Conservation (phyloP, 2,888 invertebrate genomes). For the Argyresthia albistria region DNA sequence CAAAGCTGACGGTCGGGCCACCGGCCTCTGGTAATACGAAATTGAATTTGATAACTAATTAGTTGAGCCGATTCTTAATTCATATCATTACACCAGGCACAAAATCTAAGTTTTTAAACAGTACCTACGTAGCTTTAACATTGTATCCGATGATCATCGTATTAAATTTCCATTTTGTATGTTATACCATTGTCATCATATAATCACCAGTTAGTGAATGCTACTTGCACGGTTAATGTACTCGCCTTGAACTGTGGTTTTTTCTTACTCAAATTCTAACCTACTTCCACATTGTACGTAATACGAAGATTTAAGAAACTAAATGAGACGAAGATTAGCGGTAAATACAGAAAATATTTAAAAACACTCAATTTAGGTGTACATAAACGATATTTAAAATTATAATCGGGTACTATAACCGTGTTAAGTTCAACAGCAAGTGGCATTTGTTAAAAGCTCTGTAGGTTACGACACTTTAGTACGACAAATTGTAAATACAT, state of each 20-base stretch:
- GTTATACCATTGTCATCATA: conserved; percentile 37
- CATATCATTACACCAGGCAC: conserved; percentile 21
- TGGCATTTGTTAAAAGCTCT: conserved; percentile 7
- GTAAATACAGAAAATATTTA: background rate
- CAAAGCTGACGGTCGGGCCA: conserved; percentile 10
- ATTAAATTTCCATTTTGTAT: conserved; percentile 26
- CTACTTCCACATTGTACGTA: background rate
- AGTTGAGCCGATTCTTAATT: too few species aligned
- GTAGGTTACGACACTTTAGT: conserved; percentile 59
- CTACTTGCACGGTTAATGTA: conserved; percentile 27
- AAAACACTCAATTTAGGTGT: too few species aligned
- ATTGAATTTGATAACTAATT: too few species aligned
- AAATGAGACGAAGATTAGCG: background rate
- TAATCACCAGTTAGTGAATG: conserved; percentile 33
- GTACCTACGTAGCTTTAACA: background rate
- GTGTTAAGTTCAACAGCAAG: background rate
- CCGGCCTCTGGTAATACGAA: too few species aligned
- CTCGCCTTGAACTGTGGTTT: conserved; percentile 12
- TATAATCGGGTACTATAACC: too few species aligned
- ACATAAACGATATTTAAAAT: too few species aligned
- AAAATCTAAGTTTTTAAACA: conserved; percentile 21
- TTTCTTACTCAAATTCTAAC: background rate
- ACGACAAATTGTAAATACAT: conserved; percentile 73
- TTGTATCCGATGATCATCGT: conserved; percentile 29
- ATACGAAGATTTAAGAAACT: background rate